Percentiles rank a stretch among this genome's conserved stretches.
Evolutionary conservation across 2,113 vertebrate genomes (phyloP).

Genomic region (Drymodes brunneopygia): DNA sequence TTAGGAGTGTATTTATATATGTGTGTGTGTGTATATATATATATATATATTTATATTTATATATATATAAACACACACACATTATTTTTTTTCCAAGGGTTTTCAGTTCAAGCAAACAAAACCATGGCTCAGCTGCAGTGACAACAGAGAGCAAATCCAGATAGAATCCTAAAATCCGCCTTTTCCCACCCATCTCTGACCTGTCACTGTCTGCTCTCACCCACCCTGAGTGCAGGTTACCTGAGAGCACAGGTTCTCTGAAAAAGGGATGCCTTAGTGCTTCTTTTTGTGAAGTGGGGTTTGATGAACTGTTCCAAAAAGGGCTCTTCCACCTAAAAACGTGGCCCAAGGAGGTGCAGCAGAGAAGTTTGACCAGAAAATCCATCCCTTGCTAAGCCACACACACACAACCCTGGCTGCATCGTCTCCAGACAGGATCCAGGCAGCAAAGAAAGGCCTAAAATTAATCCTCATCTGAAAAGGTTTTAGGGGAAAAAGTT

Average conservation of each 20-base stretch:
- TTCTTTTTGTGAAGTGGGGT: too few species aligned
- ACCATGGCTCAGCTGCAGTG: background rate
- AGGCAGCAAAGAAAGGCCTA: background rate
- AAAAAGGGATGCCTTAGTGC: too few species aligned
- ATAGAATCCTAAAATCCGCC: background rate
- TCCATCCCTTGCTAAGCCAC: background rate
- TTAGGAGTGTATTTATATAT: background rate
- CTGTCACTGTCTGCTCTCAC: background rate
- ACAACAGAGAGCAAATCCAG: background rate
- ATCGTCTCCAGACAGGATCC: background rate
- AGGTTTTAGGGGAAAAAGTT: background rate
- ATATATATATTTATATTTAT: too few species aligned
- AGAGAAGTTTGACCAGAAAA: background rate
- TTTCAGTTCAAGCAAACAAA: background rate
- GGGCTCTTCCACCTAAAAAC: background rate
- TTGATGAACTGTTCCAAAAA: background rate
- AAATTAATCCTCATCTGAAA: background rate
- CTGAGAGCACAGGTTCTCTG: background rate
- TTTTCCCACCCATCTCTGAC: background rate
- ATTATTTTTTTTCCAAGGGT: background rate
- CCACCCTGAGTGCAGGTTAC: background rate
- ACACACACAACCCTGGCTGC: fast-evolving
- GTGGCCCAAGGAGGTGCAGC: background rate
- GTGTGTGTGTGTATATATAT: background rate
- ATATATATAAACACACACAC: too few species aligned